phyloP scores from a whole-genome alignment of 2,113 vertebrate species.

The Geococcyx californianus region DNA sequence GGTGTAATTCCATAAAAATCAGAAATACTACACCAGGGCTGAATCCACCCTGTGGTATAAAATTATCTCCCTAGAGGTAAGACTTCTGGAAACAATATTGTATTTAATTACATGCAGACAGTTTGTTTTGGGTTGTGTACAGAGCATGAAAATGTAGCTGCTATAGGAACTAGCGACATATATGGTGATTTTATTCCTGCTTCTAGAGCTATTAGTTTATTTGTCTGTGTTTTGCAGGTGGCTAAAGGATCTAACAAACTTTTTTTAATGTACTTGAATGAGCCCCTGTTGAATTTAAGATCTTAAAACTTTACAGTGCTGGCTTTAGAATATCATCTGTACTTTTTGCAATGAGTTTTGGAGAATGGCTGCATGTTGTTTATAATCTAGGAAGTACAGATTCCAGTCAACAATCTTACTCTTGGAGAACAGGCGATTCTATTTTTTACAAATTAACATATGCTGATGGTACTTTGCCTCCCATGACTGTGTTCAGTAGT shows the following conservation, averaged over 20 bases:
- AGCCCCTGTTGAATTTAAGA: not conserved
- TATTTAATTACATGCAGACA: constrained; percentile 76
- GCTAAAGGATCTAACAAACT: not conserved
- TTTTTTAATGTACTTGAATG: not conserved
- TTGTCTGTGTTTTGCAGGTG: constrained; percentile 43
- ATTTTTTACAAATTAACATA: constrained; percentile 2
- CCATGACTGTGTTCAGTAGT: not conserved
- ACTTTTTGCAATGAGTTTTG: constrained; percentile 17
- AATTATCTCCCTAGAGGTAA: constrained; percentile 58
- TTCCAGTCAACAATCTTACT: constrained; percentile 3
- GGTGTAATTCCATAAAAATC: constrained; percentile 58
- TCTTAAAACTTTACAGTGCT: constrained; percentile 16
- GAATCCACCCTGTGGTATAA: constrained; percentile 39
- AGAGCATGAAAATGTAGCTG: constrained; percentile 60
- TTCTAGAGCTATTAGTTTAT: not conserved
- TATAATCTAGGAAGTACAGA: not conserved
- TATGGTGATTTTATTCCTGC: constrained; percentile 37
- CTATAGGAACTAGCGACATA: constrained; percentile 44
- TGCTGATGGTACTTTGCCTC: not conserved
- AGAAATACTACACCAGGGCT: constrained; percentile 45
- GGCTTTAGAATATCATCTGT: not conserved
- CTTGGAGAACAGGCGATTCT: not conserved
- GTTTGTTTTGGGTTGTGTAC: constrained; percentile 73
- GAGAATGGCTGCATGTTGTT: not conserved
- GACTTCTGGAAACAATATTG: constrained; percentile 66